A percentile compares a stretch with the other conserved stretches of the same genome.
phyloP scores from a whole-genome alignment of 2,888 invertebrate species.

The Thumatha senex region DNA sequence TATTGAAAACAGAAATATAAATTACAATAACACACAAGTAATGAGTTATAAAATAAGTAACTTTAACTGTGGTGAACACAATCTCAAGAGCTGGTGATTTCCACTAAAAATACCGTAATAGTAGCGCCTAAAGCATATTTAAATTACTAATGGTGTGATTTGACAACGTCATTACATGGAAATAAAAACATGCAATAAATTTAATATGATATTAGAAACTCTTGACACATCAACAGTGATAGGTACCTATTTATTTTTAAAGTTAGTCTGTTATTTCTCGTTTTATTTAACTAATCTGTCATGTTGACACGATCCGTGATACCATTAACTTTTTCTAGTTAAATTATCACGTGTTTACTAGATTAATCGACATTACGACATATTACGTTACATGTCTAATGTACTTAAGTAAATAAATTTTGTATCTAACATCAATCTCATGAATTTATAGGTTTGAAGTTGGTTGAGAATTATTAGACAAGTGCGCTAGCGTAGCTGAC shows the following conservation, averaged over 20 bases:
- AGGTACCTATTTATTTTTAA: constrained; percentile 2
- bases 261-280: constrained; percentile 25
- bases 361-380: constrained; percentile 72
- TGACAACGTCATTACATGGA: neutral
- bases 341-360: constrained; percentile 57
- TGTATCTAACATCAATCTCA: constrained; percentile 76
- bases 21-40: neutral
- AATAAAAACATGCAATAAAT: constrained; percentile 12
- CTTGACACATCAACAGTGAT: constrained; percentile 27
- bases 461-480: constrained; percentile 55
- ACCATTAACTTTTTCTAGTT: constrained; percentile 53
- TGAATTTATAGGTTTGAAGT: constrained; percentile 71
- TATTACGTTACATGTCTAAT: constrained; percentile 70
- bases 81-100: neutral
- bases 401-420: constrained; percentile 74
- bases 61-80: neutral
- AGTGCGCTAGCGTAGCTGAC: constrained; percentile 65
- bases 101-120: neutral
- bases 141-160: neutral
- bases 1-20: neutral
- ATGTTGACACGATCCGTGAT: constrained; percentile 46
- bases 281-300: constrained; percentile 38
- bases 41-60: neutral
- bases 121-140: neutral
- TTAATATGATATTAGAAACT: constrained; percentile 28